phyloP scores from a whole-genome alignment of 1,140 invertebrate genomes.

The Temnothorax longispinosus region DNA sequence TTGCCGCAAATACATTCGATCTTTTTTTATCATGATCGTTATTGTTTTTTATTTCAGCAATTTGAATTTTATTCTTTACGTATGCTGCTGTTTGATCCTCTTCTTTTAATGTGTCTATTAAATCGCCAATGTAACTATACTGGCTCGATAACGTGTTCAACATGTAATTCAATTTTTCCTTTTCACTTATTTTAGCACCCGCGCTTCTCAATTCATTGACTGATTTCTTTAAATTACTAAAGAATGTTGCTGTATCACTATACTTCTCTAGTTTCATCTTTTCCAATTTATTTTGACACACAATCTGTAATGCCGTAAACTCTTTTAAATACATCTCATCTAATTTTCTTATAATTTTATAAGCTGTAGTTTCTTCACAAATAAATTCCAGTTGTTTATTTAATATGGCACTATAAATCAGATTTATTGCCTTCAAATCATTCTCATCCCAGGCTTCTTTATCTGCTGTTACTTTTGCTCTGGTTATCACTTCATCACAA shows the following conservation, averaged over 20 bases:
- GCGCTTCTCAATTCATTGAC: conserved; percentile 75
- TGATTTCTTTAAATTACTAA: conserved; percentile 77
- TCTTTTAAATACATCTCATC: conserved; percentile 56
- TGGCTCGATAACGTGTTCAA: background rate
- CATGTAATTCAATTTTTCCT: conserved; percentile 78
- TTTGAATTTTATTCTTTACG: background rate
- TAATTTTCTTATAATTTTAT: conserved; percentile 51
- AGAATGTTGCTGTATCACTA: conserved; percentile 54
- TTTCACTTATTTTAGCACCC: conserved; percentile 73
- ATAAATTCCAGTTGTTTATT: conserved; percentile 64
- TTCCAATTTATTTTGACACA: conserved; percentile 50
- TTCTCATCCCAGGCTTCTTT: conserved; percentile 32
- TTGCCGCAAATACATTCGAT: conserved; percentile 19
- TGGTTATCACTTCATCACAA: no score
- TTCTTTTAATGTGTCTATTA: conserved; percentile 20
- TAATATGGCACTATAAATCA: conserved; percentile 54
- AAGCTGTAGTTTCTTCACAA: background rate
- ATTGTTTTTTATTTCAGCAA: background rate
- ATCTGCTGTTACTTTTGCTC: no score
- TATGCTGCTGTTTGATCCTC: conserved; percentile 69
- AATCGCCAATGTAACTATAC: conserved; percentile 11
- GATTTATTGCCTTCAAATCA: conserved; percentile 52
- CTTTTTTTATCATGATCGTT: conserved; percentile 59
- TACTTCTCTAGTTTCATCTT: conserved; percentile 56
- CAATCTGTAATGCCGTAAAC: conserved; percentile 62